phyloP scores from a whole-genome alignment of 2,888 invertebrate species.

The Steinernema carpocapsae region DNA sequence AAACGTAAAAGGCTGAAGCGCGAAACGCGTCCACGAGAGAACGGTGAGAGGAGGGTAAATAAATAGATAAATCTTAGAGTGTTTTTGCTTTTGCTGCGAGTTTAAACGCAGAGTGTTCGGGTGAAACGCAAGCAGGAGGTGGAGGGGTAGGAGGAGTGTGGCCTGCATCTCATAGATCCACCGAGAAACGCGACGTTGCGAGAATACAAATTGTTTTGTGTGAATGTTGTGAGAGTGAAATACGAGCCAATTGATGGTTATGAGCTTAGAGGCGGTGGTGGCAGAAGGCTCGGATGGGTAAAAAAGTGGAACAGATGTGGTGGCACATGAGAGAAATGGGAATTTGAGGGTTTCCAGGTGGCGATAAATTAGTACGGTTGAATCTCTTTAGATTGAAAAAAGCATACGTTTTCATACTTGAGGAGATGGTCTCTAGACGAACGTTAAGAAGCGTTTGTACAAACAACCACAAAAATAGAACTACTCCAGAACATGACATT shows the following conservation, averaged over 20 bases:
- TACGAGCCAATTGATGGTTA: neutral
- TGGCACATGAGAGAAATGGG: no score
- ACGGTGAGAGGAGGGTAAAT: neutral
- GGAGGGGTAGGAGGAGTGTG: neutral
- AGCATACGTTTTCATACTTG: no score
- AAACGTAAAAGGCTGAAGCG: no score
- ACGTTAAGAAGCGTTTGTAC: no score
- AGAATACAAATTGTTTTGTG: slow-evolving; percentile 12
- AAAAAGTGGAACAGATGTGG: neutral
- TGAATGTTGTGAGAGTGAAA: neutral
- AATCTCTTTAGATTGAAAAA: no score
- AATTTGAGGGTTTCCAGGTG: no score
- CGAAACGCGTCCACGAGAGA: no score
- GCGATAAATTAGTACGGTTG: no score
- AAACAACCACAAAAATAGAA: no score
- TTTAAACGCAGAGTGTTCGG: neutral
- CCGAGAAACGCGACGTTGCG: neutral
- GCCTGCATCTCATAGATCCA: no score
- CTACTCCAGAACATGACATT: no score
- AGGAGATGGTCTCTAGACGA: no score
- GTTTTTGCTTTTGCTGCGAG: neutral
- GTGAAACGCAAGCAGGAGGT: neutral
- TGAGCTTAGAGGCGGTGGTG: neutral
- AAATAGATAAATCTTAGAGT: slow-evolving; percentile 8
- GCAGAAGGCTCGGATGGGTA: neutral